A percentile compares a stretch with the other conserved stretches of the same genome.
Conservation (phyloP, 2,113 vertebrate genomes). For the Gymnarchus niloticus region DNA sequence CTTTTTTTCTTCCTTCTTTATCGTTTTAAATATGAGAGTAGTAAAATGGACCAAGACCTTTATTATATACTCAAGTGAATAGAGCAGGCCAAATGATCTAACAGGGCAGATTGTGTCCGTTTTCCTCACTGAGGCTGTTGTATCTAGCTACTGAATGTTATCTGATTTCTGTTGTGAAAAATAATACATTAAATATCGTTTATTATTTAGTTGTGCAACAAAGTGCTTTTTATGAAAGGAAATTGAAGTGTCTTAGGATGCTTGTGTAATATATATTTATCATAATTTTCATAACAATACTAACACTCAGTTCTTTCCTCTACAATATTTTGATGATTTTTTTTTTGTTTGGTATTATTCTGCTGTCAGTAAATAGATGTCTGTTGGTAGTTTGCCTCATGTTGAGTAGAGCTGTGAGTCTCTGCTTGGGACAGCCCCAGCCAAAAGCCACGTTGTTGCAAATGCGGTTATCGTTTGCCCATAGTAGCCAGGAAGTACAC, state of each 20-base stretch:
- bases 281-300: too few species aligned
- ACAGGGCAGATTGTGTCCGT: background rate
- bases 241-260: too few species aligned
- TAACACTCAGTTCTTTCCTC: background rate
- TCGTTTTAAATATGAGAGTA: constrained; percentile 43
- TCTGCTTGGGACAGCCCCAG: constrained; percentile 45
- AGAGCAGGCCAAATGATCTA: background rate
- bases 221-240: too few species aligned
- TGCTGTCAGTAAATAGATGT: background rate
- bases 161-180: background rate
- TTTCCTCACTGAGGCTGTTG: background rate
- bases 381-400: constrained; percentile 46
- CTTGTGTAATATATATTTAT: too few species aligned
- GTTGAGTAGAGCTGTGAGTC: constrained; percentile 54
- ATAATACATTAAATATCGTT: background rate
- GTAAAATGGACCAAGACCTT: constrained; percentile 34
- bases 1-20: constrained; percentile 43
- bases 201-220: background rate
- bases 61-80: background rate
- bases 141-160: background rate
- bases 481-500: background rate
- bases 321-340: background rate
- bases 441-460: background rate
- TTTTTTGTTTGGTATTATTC: background rate
- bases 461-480: constrained; percentile 23